Evolutionary conservation across 2,113 vertebrate genomes (phyloP), one percentile per base, ranked within the genome.

Genomic region (Vulpes lagopus): DNA sequence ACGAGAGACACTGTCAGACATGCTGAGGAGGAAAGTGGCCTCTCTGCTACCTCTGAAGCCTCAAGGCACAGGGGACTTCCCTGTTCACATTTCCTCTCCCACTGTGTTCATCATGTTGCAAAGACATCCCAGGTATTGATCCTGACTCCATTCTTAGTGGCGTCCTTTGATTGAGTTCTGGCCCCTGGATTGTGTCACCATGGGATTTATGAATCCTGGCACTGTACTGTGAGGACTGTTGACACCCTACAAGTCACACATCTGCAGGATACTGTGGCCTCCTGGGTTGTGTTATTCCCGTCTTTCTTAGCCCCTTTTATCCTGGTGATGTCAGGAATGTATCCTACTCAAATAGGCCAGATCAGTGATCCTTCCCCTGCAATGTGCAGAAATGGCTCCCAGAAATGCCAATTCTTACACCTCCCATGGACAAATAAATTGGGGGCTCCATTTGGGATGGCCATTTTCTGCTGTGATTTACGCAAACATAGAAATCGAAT

Each of bases 251-350:
- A 23, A 73, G 22, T 1, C 27, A 15, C 11, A 22, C 27, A 9
- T 1, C 4, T 0, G 0, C 19, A 67, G 10, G 60, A n/a, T 17
- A 43, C 27, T 8, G 3, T 51, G 55, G 30, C 12, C 30, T 53
- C 8, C 32, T 73, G 32, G 19, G 27, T 5, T 16, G 23, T 62
- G 32, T 49, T 53, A 71, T 59, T n/a, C 20, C 23, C 19, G 38
- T 6, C 4, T 6, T 51, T 76, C 19, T n/a, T 25, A 64, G 20
- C 27, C 5, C 8, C 30, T 22, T 3, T 43, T 3, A 11, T 16
- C 35, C 2, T 17, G 11, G 51, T 25, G 73, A 73, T 20, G 17
- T 15, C 15, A 2, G 8, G 27, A 35, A 4, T 6, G 11, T 15
- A 30, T 7, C 25, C 62, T 32, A 59, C 32, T 11, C 55, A 43